Evolutionary conservation across 1,140 invertebrate genomes (phyloP).

Genomic region (Atta cephalotes): DNA sequence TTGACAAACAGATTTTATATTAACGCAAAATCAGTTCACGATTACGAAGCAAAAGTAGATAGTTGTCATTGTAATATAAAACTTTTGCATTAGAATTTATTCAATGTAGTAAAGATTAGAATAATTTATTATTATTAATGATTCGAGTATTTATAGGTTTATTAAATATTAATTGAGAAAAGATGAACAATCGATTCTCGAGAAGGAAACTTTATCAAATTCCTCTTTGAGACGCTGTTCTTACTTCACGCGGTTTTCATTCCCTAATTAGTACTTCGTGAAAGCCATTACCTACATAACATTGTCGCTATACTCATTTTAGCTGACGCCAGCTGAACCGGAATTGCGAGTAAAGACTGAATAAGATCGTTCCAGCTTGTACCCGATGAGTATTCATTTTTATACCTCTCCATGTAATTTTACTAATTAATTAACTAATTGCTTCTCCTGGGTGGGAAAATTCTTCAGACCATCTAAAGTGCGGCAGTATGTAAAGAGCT

Average conservation of each 20-base stretch:
- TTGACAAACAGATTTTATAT: not conserved
- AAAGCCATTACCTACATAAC: slow-evolving; percentile 43
- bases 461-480: slow-evolving; percentile 30
- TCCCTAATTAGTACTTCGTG: slow-evolving; percentile 41
- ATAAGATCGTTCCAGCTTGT: slow-evolving; percentile 42
- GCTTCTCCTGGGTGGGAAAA: slow-evolving; percentile 4
- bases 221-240: not conserved
- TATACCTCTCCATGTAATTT: slow-evolving; percentile 33
- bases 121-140: not conserved
- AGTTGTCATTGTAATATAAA: not conserved
- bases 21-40: not conserved
- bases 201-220: not conserved
- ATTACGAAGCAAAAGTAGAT: not conserved
- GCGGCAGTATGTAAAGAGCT: not conserved
- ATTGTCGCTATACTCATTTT: slow-evolving; percentile 41
- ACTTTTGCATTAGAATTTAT: not conserved
- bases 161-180: not conserved
- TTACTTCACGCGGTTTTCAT: slow-evolving; percentile 35
- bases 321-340: slow-evolving; percentile 28
- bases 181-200: not conserved
- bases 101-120: slow-evolving; percentile 8
- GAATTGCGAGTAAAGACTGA: slow-evolving; percentile 47
- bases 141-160: not conserved
- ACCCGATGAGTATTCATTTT: slow-evolving; percentile 47
- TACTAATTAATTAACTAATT: slow-evolving; percentile 65